phyloP scores from a whole-genome alignment of 23 tunicate species.

The Trididemnum clinides region DNA sequence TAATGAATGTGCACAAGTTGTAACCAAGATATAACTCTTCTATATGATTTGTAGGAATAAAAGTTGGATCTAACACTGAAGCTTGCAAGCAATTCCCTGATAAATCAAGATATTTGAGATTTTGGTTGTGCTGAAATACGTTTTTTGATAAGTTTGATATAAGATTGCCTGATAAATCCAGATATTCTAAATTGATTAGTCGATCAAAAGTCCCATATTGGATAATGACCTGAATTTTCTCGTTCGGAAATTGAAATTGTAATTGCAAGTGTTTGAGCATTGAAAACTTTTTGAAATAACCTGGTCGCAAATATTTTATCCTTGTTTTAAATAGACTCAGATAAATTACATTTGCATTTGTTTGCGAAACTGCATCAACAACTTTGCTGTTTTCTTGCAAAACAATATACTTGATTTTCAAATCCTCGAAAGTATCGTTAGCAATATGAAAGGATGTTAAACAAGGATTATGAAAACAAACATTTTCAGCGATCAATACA shows the following conservation, averaged over 20 bases:
- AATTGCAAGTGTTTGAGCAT: background rate
- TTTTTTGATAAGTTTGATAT: background rate
- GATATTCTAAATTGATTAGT: background rate
- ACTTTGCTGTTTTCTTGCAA: background rate
- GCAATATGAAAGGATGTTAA: background rate
- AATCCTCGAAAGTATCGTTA: background rate
- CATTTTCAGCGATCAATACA: background rate
- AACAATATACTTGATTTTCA: background rate
- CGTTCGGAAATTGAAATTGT: background rate
- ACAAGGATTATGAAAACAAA: background rate
- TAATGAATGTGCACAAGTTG: background rate
- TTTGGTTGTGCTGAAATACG: background rate
- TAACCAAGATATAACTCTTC: background rate
- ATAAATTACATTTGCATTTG: background rate
- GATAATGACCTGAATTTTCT: background rate
- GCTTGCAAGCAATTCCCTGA: constrained; percentile 6
- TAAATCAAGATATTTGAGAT: background rate
- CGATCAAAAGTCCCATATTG: background rate
- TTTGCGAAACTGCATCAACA: background rate
- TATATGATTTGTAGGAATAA: background rate
- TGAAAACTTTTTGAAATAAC: background rate
- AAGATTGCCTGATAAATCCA: background rate
- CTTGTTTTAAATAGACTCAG: background rate
- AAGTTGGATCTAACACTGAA: background rate
- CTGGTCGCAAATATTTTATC: background rate